Evolutionary conservation across 1,140 invertebrate genomes (phyloP), one percentile per base, ranked within the genome.

Genomic region (Ctenoplectra terminalis): DNA sequence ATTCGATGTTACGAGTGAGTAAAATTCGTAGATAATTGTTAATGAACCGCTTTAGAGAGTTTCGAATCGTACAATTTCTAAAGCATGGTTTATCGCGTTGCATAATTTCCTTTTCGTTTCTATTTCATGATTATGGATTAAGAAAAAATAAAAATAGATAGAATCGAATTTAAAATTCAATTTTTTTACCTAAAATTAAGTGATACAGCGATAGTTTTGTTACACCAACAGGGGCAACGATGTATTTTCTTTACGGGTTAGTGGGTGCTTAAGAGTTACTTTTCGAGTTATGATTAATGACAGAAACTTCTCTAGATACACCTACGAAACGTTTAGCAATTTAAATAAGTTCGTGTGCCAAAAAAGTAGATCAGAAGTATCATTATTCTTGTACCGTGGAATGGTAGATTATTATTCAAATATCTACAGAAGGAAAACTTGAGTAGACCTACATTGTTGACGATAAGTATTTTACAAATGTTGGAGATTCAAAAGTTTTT

Each of bases 241-340:
- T n/a, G n/a, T n/a, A n/a, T n/a, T n/a, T n/a, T n/a, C n/a, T n/a
- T n/a, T n/a, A n/a, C n/a, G n/a, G n/a, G n/a, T n/a, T n/a, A n/a
- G n/a, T n/a, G n/a, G n/a, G n/a, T 26, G 63, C 26, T 48, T 26
- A 7, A 67, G 64, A n/a, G 6, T 40, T 29, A 31, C n/a, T 67
- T 67, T 48, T 48, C 64, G 15, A 67, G 64, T 48, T 67, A 20
- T 48, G 64, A 67, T 67, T 46, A 29, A 67, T 31, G 64, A 67
- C 29, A 46, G 64, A 48, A 67, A 67, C 64, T 43, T 40, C n/a
- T 11, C 58, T 29, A 48, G 64, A 31, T 67, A 43, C 64, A 67
- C 23, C n/a, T 37, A 61, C 60, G 23, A 13, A 29, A 20, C 48
- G 8, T 17, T 67, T 67, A 67, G 64, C 64, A 67, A 67, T 43